A percentile compares a stretch with the other conserved stretches of the same genome.
Evolutionary conservation across 2,113 vertebrate species (phyloP).

Genomic region (Chionomys nivalis): DNA sequence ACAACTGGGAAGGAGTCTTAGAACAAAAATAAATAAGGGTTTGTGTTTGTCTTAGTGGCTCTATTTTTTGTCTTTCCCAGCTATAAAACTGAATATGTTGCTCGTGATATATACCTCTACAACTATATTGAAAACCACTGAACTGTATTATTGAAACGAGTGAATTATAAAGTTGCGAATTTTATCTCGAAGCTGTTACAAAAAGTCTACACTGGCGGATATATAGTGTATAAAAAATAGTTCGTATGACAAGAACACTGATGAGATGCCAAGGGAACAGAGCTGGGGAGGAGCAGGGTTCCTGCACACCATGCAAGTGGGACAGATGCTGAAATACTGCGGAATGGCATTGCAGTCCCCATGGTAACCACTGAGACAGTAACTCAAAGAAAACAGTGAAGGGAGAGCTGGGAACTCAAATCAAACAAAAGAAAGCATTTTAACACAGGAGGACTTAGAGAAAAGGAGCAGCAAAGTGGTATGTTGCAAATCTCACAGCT

Average conservation of each 20-base stretch:
- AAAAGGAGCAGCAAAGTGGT: not conserved
- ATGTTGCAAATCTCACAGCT: not conserved
- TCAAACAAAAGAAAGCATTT: not conserved
- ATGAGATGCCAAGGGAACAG: not conserved
- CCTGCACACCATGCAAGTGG: too few species aligned
- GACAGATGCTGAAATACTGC: too few species aligned
- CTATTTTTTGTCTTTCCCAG: not conserved
- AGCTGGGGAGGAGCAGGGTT: not conserved
- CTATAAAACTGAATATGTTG: not conserved
- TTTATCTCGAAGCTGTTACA: not conserved
- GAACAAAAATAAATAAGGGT: not conserved
- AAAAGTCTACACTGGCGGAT: not conserved
- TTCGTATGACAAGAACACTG: not conserved
- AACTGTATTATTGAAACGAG: not conserved
- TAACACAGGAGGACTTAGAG: not conserved
- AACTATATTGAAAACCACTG: not conserved
- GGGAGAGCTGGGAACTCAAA: not conserved
- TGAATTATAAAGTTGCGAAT: not conserved
- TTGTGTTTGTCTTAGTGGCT: not conserved
- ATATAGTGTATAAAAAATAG: not conserved
- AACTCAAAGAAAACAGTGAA: not conserved
- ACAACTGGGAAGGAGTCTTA: not conserved
- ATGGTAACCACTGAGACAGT: not conserved
- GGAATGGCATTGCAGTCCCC: not conserved
- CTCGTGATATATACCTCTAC: not conserved